Evolutionary conservation across 1,140 invertebrate species (phyloP).

Genomic region (Drosophila oshimai): DNA sequence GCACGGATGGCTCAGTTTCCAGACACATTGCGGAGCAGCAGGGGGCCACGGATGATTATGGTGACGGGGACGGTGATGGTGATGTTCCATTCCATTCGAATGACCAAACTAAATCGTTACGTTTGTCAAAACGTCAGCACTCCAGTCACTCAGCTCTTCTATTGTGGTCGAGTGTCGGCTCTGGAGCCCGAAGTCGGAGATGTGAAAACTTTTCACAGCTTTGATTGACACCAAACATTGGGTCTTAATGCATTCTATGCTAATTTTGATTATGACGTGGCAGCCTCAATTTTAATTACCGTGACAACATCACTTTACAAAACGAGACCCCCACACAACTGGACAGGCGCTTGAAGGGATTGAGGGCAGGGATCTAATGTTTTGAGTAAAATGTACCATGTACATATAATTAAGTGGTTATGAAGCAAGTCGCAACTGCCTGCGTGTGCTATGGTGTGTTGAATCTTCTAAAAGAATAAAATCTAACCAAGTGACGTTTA

Average conservation of each 20-base stretch:
- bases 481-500: too few relatives aligned
- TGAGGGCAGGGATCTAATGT: neutral
- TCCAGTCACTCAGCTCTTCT: conserved; percentile 5
- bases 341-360: neutral
- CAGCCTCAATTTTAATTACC: conserved; percentile 67
- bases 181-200: conserved; percentile 36
- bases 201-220: conserved; percentile 60
- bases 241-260: conserved; percentile 79
- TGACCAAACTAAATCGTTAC: conserved; percentile 56
- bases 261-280: conserved; percentile 70
- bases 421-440: too few relatives aligned
- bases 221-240: conserved; percentile 81
- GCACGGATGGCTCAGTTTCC: conserved; percentile 18
- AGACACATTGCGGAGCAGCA: conserved; percentile 1
- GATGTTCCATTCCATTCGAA: conserved; percentile 35
- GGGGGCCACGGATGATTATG: conserved; percentile 14
- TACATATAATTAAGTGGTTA: neutral
- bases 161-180: conserved; percentile 23
- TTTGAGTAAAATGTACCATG: neutral
- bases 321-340: neutral
- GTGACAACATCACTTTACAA: conserved; percentile 56
- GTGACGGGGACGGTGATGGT: conserved; percentile 38
- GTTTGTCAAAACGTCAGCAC: conserved; percentile 79
- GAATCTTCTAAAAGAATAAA: too few relatives aligned
- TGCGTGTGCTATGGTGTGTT: too few relatives aligned